Evolutionary conservation across 2,888 invertebrate genomes (phyloP).

Genomic region (Phorcus lineatus): DNA sequence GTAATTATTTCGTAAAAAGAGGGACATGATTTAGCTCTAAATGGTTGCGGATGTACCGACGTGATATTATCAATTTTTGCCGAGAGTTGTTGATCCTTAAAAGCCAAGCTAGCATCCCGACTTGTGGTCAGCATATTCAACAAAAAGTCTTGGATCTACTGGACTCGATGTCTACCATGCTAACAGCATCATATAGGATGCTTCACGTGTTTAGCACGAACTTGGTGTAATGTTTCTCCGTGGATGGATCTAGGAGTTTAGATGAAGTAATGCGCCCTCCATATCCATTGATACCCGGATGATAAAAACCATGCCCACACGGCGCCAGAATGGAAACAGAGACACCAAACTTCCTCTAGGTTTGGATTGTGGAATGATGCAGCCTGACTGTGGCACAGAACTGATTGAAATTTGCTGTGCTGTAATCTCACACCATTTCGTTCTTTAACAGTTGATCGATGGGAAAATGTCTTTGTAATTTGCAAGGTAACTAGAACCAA

Average conservation of each 20-base stretch:
- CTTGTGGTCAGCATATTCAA: neutral
- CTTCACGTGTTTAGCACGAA: neutral
- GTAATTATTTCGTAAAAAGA: no score
- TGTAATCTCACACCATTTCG: neutral
- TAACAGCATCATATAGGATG: neutral
- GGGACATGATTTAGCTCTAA: no score
- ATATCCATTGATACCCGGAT: slow-evolving; percentile 20
- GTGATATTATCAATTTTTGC: no score
- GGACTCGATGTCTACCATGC: neutral
- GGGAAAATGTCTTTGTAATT: slow-evolving; percentile 18
- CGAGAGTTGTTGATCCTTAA: no score
- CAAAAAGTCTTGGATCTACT: neutral
- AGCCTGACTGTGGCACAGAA: neutral
- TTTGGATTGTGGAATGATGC: neutral
- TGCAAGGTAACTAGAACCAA: neutral
- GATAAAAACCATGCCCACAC: neutral
- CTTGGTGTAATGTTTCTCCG: neutral
- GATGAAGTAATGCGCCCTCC: neutral
- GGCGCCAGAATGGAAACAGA: slow-evolving; percentile 6
- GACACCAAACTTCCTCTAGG: neutral
- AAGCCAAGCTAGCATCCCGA: no score
- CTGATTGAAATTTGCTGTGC: slow-evolving; percentile 4
- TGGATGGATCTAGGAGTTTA: neutral
- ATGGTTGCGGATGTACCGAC: no score
- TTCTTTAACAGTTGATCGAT: slow-evolving; percentile 10